Base-by-base conservation (phyloP, 2,113 vertebrate genomes). In the Toxostoma redivivum region DNA sequence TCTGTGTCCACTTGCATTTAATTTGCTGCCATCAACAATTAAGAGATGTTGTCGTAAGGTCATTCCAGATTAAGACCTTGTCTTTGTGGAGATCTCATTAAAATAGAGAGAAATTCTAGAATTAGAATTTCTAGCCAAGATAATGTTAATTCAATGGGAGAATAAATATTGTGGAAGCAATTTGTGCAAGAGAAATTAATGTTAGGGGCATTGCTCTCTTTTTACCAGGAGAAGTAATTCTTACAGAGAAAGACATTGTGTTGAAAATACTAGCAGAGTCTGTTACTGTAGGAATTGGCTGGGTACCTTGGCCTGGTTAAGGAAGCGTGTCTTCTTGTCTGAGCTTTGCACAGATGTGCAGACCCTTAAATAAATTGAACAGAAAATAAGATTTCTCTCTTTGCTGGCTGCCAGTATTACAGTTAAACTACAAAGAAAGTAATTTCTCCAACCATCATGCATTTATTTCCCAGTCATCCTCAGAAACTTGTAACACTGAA, bases 1-100 rank as follows among this genome's bases (percentile, higher is more conserved):
- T 98, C 93, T 96, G 71, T 57, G 95, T 98, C 98, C 96, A 96
- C 88, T 98, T 92, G 95, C 94, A 98, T 98, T 98, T 98, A 72
- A 92, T 95, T 98, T 96, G 61, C 97, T 98, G 96, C 96, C 96
- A 98, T 97, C 97, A 97, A 95, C 50, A 88, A 97, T 98, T 97
- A 98, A 95, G 94, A 83, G 77, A 91, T 88, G 94, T 90, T 24
- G 2, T 71, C 73, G 82, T 96, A 87, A 95, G 97, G 97, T 97
- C 96, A 97, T 80, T 97, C 56, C 92, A 95, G 93, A 97, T 98
- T 97, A 97, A 95, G 61, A 92, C 82, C 69, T 93, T 96, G 87
- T 97, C 96, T 97, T 96, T 93, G 66, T 48, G 33, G 79, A 95
- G 66, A 93, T 97, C 82, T 90, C 91, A 94, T 94, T 97, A 96